Conservation (phyloP, 2,888 invertebrate species). For the Synergus japonicus region DNA sequence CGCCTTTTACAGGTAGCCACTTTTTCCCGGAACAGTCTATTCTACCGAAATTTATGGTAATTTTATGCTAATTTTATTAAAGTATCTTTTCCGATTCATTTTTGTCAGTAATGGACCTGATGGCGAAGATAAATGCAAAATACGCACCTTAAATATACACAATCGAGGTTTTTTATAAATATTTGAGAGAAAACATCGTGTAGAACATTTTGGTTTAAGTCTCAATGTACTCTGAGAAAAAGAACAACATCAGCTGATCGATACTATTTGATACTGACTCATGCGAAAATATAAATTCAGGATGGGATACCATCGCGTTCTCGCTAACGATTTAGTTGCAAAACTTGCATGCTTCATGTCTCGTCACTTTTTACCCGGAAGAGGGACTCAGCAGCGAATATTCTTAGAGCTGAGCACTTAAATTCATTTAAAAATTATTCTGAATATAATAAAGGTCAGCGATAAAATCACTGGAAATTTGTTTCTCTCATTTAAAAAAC, state of each 20-base stretch:
- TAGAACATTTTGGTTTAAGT: conserved; percentile 5
- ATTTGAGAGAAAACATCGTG: neutral
- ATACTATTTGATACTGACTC: neutral
- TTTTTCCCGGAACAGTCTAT: conserved; percentile 31
- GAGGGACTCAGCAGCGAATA: no score
- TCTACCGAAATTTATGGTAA: conserved; percentile 17
- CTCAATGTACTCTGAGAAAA: conserved; percentile 6
- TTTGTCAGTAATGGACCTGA: neutral
- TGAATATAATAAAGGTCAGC: no score
- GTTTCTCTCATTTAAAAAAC: no score
- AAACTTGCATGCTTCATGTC: neutral
- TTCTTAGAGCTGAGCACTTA: no score
- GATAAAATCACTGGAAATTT: no score
- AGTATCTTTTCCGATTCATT: conserved; percentile 37
- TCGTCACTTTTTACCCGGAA: neutral
- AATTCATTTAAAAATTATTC: no score
- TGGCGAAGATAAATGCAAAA: conserved; percentile 25
- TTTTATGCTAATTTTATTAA: conserved; percentile 38
- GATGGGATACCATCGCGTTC: neutral
- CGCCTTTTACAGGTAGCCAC: conserved; percentile 38
- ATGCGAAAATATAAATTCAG: conserved; percentile 1
- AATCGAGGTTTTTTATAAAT: neutral
- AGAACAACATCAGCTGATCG: neutral
- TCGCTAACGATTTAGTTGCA: conserved; percentile 2
- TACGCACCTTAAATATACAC: conserved; percentile 6